Base-by-base conservation (phyloP, 1,140 invertebrate genomes). In the Heliconius nattereri region DNA sequence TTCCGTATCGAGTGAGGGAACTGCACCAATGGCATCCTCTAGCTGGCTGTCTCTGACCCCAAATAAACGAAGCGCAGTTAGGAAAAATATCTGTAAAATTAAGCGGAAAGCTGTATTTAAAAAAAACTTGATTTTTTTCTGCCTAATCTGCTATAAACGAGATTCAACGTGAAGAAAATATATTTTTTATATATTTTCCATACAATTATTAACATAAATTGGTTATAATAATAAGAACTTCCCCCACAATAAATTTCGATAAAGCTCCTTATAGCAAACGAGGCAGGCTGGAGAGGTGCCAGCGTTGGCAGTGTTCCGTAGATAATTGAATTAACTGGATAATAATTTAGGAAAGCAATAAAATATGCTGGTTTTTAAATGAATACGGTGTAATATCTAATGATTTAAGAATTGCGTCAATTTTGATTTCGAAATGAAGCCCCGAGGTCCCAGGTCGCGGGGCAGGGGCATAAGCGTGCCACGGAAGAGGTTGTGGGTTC, bases 301-400 rank as follows among this genome's bases (percentile, higher is more conserved):
- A 75, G 26, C 60, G 29, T 32, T 40, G 29, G 11, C 54, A 70
- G 75, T 60, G 75, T 76, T 71, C 75, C 60, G 75, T 71, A 70
- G 11, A 54, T 49, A 49, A 76, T 71, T 76, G 75, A 76, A 76
- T 76, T 76, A 70, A 76, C 60, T 76, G 26, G 75, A 76, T 29
- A 76, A 19, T 76, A 49, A 76, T 66, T 66, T 66, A 66, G 60
- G 11, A 66, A 16, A 66, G 60, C 60, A 26, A 29, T 66, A 26
- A 29, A 66, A 26, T 66, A 9, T 66, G 23, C 60, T 29, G 11
- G 13, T 66, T 66, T 66, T 66, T 66, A 66, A 66, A 66, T n/a
- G 23, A 66, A 66, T 66, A 66, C 60, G 7, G 23, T 29, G 26
- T 66, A 66, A 66, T 66, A n/a, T 26, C 26, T 13, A 16, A 16